Conservation (phyloP, 2,797 vertebrate genomes). For the Sciurus vulgaris region DNA sequence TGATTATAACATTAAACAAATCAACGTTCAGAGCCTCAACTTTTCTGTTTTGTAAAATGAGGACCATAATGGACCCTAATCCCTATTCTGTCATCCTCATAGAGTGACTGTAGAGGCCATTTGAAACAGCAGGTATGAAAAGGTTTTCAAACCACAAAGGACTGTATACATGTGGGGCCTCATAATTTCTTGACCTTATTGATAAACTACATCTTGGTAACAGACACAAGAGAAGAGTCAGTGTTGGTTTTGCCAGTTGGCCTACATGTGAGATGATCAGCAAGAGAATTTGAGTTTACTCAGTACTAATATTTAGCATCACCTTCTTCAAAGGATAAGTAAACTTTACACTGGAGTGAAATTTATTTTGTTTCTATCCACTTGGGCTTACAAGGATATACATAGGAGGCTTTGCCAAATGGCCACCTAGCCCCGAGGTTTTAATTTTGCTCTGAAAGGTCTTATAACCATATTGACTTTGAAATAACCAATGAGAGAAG, state of each 20-base stretch:
- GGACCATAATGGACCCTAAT: neutral
- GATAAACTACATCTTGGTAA: constrained; percentile 12
- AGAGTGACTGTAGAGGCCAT: neutral
- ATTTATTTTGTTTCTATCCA: constrained; percentile 77
- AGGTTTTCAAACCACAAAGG: neutral
- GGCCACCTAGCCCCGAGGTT: constrained; percentile 66
- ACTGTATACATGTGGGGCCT: neutral
- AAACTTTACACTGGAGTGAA: constrained; percentile 75
- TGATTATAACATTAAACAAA: constrained; percentile 25
- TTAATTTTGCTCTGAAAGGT: constrained; percentile 80
- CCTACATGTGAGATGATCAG: constrained; percentile 28
- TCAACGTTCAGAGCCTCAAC: neutral
- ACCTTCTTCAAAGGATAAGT: constrained; percentile 76
- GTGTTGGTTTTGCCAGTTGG: constrained; percentile 20
- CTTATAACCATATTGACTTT: constrained; percentile 76
- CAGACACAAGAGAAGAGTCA: neutral
- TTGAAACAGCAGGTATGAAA: neutral
- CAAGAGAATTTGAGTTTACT: constrained; percentile 60
- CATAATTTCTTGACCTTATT: constrained; percentile 27
- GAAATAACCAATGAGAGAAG: constrained; percentile 78
- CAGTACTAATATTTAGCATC: constrained; percentile 69
- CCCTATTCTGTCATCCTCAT: neutral
- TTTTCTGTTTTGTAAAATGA: neutral
- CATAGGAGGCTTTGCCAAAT: constrained; percentile 73
- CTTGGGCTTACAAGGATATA: constrained; percentile 77